Conservation (phyloP, 2,797 vertebrate species). For the Sphenodon punctatus region DNA sequence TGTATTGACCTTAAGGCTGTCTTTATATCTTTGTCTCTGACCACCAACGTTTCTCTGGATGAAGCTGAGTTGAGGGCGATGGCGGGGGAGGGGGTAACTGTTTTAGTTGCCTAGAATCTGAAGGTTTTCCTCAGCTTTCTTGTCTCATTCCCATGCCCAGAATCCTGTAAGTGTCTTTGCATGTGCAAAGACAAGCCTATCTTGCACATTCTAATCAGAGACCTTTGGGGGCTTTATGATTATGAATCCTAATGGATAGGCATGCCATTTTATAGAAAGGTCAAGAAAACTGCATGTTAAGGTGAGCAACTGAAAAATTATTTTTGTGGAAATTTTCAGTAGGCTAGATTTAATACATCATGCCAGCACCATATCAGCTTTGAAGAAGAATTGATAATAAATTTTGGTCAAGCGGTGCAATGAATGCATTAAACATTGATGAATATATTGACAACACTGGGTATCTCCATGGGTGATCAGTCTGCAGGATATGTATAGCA, state of each 20-base stretch:
- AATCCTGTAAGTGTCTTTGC: neutral
- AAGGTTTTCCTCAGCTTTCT: slow-evolving; percentile 19
- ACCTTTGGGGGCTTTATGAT: neutral
- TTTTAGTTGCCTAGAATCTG: no score
- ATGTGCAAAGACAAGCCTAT: neutral
- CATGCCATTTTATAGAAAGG: neutral
- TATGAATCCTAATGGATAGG: neutral
- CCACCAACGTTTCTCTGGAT: no score
- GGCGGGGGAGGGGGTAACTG: no score
- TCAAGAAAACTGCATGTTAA: neutral
- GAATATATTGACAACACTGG: neutral
- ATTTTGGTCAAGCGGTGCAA: neutral
- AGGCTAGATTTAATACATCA: neutral
- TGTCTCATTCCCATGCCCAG: neutral
- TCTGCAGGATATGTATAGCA: neutral
- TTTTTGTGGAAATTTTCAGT: neutral
- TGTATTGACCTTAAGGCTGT: no score
- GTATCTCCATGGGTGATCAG: no score
- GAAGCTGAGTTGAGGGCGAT: no score
- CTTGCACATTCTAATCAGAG: neutral
- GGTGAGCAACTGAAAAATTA: neutral
- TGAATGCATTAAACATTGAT: neutral
- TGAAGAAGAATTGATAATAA: neutral
- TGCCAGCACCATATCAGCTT: neutral
- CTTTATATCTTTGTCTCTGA: no score